Conservation (phyloP, 2,888 invertebrate species). For the Leptopilina myrica region DNA sequence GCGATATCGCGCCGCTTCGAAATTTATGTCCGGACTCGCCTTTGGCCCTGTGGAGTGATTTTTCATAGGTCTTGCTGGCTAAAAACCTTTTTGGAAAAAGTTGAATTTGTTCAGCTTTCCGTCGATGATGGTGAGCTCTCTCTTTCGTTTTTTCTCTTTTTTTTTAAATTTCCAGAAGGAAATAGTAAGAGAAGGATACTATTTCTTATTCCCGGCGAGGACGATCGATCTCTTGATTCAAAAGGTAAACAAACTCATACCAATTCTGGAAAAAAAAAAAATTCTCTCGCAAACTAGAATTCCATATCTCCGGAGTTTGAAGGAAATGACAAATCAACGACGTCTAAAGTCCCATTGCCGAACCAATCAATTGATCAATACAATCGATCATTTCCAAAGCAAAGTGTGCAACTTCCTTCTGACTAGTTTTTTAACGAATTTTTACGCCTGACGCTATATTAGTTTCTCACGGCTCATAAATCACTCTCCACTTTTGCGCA, state of each 20-base stretch:
- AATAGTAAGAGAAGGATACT: no score
- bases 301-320: constrained; percentile 36
- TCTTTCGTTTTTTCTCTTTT: no score
- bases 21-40: constrained; percentile 68
- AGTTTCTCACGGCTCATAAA: constrained; percentile 39
- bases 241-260: constrained; percentile 40
- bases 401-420: constrained; percentile 34
- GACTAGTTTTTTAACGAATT: constrained; percentile 40
- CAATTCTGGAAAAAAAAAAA: background rate
- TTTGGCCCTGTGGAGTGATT: constrained; percentile 62
- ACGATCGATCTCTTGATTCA: constrained; percentile 49
- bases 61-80: constrained; percentile 61
- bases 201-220: background rate
- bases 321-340: constrained; percentile 44
- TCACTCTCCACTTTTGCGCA: constrained; percentile 29
- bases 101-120: constrained; percentile 27
- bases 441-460: constrained; percentile 37
- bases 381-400: constrained; percentile 36
- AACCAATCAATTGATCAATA: constrained; percentile 26
- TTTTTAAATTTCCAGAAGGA: no score
- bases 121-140: background rate
- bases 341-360: constrained; percentile 36
- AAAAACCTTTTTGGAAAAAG: constrained; percentile 3
- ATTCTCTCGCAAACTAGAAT: constrained; percentile 13
- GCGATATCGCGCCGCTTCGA: constrained; percentile 60